Evolutionary conservation across 2,888 invertebrate species (phyloP).

Genomic region (Acrobasis consociella): DNA sequence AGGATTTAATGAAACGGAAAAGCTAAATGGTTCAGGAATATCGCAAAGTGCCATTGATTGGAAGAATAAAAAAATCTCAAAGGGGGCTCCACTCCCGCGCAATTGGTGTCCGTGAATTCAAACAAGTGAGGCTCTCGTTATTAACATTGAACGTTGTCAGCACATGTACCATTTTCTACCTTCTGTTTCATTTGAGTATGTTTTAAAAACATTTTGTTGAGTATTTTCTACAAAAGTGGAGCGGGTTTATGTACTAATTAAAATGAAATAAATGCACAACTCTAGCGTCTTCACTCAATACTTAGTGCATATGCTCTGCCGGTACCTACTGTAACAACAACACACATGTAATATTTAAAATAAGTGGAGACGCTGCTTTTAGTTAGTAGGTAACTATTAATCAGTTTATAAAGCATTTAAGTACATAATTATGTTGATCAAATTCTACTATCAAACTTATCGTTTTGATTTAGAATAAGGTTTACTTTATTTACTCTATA

Average conservation of each 20-base stretch:
- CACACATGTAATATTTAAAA: neutral
- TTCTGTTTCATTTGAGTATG: too few relatives aligned
- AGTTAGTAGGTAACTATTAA: neutral
- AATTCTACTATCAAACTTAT: conserved; percentile 24
- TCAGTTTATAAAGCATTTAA: conserved; percentile 34
- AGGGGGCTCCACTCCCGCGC: too few relatives aligned
- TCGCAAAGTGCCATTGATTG: neutral
- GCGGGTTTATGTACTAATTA: neutral
- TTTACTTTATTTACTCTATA: conserved; percentile 33
- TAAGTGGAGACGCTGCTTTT: conserved; percentile 3
- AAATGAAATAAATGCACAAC: neutral
- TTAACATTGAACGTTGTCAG: too few relatives aligned
- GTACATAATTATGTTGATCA: conserved; percentile 24
- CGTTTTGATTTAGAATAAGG: conserved; percentile 23
- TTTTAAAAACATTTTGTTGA: too few relatives aligned
- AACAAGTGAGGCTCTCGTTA: too few relatives aligned
- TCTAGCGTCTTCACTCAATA: neutral
- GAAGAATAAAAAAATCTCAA: neutral
- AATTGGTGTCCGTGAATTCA: too few relatives aligned
- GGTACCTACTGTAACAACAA: neutral
- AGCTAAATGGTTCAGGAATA: neutral
- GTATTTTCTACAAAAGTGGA: too few relatives aligned
- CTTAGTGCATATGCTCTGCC: neutral
- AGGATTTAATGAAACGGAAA: neutral
- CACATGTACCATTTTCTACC: too few relatives aligned